Percentiles rank a stretch among this genome's conserved stretches.
Evolutionary conservation across 2,797 vertebrate genomes (phyloP).

Genomic region (Fistularia commersonii): DNA sequence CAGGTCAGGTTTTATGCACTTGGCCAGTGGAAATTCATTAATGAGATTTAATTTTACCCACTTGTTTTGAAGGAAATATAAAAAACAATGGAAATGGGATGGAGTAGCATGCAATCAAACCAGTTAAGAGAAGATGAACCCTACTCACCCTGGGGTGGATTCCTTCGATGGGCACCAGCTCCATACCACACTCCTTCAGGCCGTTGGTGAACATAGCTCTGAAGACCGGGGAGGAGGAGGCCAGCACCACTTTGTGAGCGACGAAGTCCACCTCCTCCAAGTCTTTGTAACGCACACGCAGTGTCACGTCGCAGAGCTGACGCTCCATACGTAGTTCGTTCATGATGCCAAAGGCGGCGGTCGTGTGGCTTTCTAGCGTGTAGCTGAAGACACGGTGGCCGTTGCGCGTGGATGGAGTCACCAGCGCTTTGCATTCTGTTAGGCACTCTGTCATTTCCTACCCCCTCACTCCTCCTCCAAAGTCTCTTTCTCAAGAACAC

Average conservation of each 20-base stretch:
- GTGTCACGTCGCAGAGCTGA: constrained; percentile 90
- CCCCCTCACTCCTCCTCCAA: constrained; percentile 54
- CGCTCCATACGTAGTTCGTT: constrained; percentile 86
- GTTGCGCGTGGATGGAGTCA: constrained; percentile 86
- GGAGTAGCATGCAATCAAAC: background rate
- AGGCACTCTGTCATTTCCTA: constrained; percentile 74
- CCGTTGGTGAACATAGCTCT: constrained; percentile 94
- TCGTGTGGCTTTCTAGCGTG: constrained; percentile 90
- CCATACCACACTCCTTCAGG: constrained; percentile 89
- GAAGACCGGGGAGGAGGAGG: constrained; percentile 90
- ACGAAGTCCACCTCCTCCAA: constrained; percentile 84
- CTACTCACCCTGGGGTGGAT: constrained; percentile 82
- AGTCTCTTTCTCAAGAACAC: constrained; percentile 61
- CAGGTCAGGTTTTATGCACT: too few species aligned
- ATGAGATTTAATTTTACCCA: too few species aligned
- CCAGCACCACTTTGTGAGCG: constrained; percentile 91
- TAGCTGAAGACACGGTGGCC: constrained; percentile 91
- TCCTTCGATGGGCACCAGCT: constrained; percentile 90
- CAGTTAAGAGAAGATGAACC: background rate
- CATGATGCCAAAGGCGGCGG: constrained; percentile 89
- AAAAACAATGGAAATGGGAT: too few species aligned
- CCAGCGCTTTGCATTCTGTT: constrained; percentile 91
- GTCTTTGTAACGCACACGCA: constrained; percentile 84
- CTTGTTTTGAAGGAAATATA: too few species aligned
- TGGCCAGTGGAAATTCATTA: too few species aligned